Conservation (phyloP, 1,140 invertebrate species). For the Phymorhynchus buccinoides region DNA sequence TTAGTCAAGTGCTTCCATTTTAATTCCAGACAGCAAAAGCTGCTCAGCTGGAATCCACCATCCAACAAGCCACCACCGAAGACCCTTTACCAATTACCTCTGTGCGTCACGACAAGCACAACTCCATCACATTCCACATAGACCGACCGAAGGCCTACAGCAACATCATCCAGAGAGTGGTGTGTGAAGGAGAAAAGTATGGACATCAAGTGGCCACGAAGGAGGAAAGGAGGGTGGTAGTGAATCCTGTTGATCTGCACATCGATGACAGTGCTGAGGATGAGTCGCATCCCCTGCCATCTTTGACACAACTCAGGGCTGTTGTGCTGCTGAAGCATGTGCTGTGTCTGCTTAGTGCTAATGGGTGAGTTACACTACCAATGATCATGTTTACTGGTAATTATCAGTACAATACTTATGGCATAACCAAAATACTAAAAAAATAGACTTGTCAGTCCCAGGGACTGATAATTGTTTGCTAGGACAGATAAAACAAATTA, state of each 20-base stretch:
- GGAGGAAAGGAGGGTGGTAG: background rate
- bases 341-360: background rate
- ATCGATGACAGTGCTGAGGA: background rate
- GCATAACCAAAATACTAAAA: too few species aligned
- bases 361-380: conserved; percentile 6
- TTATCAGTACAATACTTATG: background rate
- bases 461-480: too few species aligned
- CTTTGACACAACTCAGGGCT: conserved; percentile 5
- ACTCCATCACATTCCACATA: conserved; percentile 21
- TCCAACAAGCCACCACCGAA: background rate
- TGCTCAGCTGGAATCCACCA: conserved; percentile 7
- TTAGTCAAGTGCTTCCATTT: too few species aligned
- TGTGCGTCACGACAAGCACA: conserved; percentile 25
- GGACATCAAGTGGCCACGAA: background rate
- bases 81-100: background rate
- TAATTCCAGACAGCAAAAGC: background rate
- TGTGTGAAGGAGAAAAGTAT: conserved; percentile 28
- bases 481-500: too few species aligned
- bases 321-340: conserved; percentile 25
- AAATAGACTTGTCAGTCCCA: too few species aligned
- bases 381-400: too few species aligned
- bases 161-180: conserved; percentile 27
- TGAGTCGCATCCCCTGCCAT: background rate
- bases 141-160: conserved; percentile 23
- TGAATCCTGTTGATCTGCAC: conserved; percentile 15